Evolutionary conservation across 2,113 vertebrate genomes (phyloP).

Genomic region (Pomatorhinus ruficollis): DNA sequence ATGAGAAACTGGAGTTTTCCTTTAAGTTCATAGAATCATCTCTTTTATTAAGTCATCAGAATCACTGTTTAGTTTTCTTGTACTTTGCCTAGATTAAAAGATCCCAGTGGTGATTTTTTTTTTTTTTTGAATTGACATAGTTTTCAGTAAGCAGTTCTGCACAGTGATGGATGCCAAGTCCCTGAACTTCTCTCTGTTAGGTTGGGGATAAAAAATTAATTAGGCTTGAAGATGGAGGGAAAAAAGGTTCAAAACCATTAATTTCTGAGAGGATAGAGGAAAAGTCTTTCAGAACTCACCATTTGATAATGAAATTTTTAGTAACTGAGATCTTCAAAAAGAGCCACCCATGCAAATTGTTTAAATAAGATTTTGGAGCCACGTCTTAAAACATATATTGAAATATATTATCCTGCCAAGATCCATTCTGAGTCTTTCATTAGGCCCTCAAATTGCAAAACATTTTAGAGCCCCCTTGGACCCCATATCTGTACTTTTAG

Average conservation of each 20-base stretch:
- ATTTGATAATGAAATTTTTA: neutral
- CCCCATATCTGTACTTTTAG: neutral
- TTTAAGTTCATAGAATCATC: neutral
- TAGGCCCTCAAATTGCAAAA: neutral
- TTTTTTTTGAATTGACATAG: neutral
- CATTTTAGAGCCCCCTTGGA: slow-evolving; percentile 22
- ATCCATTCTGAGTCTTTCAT: slow-evolving; percentile 4
- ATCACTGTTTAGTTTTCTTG: neutral
- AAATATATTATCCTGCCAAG: slow-evolving; percentile 22
- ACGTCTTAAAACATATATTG: neutral
- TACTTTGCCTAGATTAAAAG: neutral
- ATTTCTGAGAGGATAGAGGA: neutral
- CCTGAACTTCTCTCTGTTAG: neutral
- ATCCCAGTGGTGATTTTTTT: neutral
- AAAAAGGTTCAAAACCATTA: neutral
- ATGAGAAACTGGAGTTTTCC: neutral
- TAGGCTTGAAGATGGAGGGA: neutral
- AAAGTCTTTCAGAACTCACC: neutral
- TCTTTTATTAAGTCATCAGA: neutral
- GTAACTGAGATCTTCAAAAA: neutral
- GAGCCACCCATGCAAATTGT: neutral
- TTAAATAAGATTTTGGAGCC: slow-evolving; percentile 32
- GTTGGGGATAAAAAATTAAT: neutral
- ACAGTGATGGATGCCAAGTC: neutral
- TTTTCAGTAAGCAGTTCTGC: neutral